Evolutionary conservation across 2,113 vertebrate genomes (phyloP).

Genomic region (Rafetus swinhoei): DNA sequence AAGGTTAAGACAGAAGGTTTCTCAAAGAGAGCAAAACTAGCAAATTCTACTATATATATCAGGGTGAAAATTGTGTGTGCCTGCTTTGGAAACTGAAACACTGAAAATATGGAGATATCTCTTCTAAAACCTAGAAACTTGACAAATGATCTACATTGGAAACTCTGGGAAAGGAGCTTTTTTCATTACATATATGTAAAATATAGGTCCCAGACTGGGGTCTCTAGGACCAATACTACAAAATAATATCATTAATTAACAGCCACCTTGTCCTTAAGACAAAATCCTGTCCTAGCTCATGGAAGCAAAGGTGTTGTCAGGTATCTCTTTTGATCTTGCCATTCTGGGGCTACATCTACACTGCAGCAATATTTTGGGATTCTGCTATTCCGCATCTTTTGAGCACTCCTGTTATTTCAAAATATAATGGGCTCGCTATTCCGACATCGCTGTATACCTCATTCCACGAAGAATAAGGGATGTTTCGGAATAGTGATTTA

Average conservation of each 20-base stretch:
- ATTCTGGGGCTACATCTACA: no score
- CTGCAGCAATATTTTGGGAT: no score
- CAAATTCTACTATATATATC: not conserved
- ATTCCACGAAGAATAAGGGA: no score
- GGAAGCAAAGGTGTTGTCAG: not conserved
- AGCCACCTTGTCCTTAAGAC: rapidly evolving
- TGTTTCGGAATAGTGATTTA: no score
- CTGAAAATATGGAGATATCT: not conserved
- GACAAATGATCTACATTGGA: not conserved
- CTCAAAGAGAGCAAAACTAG: not conserved
- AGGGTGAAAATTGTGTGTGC: not conserved
- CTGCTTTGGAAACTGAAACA: not conserved
- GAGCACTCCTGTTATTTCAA: no score
- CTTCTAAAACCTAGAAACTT: not conserved
- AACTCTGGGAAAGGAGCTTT: not conserved
- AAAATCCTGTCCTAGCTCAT: not conserved
- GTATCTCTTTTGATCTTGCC: not conserved
- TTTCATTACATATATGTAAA: not conserved
- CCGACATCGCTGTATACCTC: no score
- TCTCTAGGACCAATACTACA: not conserved
- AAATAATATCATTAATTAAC: not conserved
- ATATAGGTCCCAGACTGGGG: not conserved
- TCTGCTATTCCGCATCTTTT: no score
- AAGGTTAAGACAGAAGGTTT: not conserved
- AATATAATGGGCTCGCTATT: no score